Conservation (phyloP, 1,140 invertebrate genomes). For the Hycleus phaleratus region DNA sequence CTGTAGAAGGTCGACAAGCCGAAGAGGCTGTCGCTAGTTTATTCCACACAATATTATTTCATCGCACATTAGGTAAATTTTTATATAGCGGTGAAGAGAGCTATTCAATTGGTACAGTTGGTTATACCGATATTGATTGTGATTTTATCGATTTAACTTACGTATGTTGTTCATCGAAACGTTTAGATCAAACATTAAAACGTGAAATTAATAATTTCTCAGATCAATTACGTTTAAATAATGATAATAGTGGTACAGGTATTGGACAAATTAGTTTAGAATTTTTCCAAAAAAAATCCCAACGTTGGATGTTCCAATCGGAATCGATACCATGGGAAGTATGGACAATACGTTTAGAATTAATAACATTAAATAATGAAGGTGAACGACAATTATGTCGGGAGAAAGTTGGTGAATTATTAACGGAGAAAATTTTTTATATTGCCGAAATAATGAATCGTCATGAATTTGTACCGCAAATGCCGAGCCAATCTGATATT, state of each 20-base stretch:
- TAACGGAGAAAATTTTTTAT: slow-evolving; percentile 88
- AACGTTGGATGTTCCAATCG: slow-evolving; percentile 77
- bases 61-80: slow-evolving; percentile 91
- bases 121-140: slow-evolving; percentile 92
- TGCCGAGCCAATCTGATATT: slow-evolving; percentile 84
- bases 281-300: slow-evolving; percentile 88
- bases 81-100: slow-evolving; percentile 87
- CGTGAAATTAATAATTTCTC: slow-evolving; percentile 80
- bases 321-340: slow-evolving; percentile 96
- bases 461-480: slow-evolving; percentile 91
- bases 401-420: slow-evolving; percentile 82
- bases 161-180: slow-evolving; percentile 82
- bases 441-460: slow-evolving; percentile 93
- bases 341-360: slow-evolving; percentile 87
- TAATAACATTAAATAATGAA: slow-evolving; percentile 78
- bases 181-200: slow-evolving; percentile 66
- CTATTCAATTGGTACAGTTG: slow-evolving; percentile 91
- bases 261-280: slow-evolving; percentile 85
- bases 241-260: slow-evolving; percentile 43
- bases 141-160: slow-evolving; percentile 97
- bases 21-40: slow-evolving; percentile 90
- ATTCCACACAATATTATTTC: slow-evolving; percentile 92
- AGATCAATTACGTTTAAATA: slow-evolving; percentile 61
- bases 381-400: slow-evolving; percentile 80
- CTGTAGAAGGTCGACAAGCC: slow-evolving; percentile 87